Evolutionary conservation across 2,888 invertebrate genomes (phyloP), one percentile per base, ranked within the genome.

Genomic region (Melanophora roralis): DNA sequence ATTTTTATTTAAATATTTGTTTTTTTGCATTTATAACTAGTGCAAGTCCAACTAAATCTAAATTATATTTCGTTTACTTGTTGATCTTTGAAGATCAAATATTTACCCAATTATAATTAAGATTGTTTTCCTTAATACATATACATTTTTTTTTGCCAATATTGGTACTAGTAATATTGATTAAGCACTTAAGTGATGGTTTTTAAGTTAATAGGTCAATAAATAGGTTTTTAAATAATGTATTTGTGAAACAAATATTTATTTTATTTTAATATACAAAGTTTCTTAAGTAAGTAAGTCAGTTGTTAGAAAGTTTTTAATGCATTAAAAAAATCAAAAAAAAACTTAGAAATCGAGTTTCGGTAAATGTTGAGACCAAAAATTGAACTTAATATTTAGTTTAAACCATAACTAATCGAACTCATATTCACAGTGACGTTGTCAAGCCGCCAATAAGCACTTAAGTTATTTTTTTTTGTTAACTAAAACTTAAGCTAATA

Each of bases 31-130:
- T 27, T 53, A 38, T 23, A 81, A 72, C 34, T 73, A 77, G 68
- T 73, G 77, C 77, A 81, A 81, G 79, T 80, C 76, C 72, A 76
- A 72, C 51, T 67, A 68, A 76, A 68, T 57, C 57, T 67, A 72
- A 78, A 55, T 59, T n/a, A 5, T 62, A 59, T 59, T 64, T 68
- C 47, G 12, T 53, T 43, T 53, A 40, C 32, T 36, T 74, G 19
- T 71, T 12, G 6, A 27, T 67, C 59, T 59, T 73, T 57, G 62
- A 23, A 34, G 51, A 53, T 38, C 45, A 68, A 80, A 80, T 68
- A 76, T 76, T 80, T 80, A 64, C 64, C 36, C 2, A 55, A 57
- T 11, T 64, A 38, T 27, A 45, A 72, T 36, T 36, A 36, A 36
- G 11, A 71, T 76, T 59, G 47, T 51, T 55, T 49, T 57, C 23